Conservation (phyloP, 1,140 invertebrate species). For the Charaxes varanes region DNA sequence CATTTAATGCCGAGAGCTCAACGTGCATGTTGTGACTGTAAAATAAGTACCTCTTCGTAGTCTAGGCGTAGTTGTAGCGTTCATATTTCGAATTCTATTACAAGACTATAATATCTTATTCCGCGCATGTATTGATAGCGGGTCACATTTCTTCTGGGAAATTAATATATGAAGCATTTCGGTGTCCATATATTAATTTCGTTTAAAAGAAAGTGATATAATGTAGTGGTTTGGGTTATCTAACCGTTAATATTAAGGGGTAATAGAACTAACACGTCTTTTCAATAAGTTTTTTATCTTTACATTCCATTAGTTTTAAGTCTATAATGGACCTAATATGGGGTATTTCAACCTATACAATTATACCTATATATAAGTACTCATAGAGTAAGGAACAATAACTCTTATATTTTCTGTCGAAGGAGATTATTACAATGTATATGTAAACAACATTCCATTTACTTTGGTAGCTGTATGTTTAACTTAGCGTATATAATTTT, state of each 20-base stretch:
- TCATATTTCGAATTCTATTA: too few relatives aligned
- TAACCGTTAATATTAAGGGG: constrained; percentile 63
- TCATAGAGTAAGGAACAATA: constrained; percentile 25
- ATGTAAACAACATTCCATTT: constrained; percentile 43
- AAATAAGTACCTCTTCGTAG: constrained; percentile 23
- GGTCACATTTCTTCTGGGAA: background rate
- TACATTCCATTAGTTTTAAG: constrained; percentile 63
- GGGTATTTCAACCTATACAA: constrained; percentile 29
- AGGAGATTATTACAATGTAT: constrained; percentile 42
- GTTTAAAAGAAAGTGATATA: constrained; percentile 15
- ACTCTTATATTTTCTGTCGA: constrained; percentile 24
- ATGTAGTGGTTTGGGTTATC: constrained; percentile 60
- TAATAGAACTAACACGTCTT: constrained; percentile 55
- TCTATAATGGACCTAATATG: constrained; percentile 45
- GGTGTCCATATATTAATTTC: background rate
- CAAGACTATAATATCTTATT: too few relatives aligned
- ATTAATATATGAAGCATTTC: background rate
- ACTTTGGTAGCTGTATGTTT: constrained; percentile 55
- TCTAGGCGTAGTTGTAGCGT: too few relatives aligned
- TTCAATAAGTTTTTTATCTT: constrained; percentile 35
- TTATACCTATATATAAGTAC: constrained; percentile 28
- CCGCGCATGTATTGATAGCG: background rate
- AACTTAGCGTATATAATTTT: constrained; percentile 46
- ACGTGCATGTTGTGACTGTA: constrained; percentile 23
- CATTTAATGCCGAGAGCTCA: constrained; percentile 15